Percentiles rank a stretch among this genome's conserved stretches.
phyloP scores from a whole-genome alignment of 2,888 invertebrate genomes.

The Tenthredo amoena region DNA sequence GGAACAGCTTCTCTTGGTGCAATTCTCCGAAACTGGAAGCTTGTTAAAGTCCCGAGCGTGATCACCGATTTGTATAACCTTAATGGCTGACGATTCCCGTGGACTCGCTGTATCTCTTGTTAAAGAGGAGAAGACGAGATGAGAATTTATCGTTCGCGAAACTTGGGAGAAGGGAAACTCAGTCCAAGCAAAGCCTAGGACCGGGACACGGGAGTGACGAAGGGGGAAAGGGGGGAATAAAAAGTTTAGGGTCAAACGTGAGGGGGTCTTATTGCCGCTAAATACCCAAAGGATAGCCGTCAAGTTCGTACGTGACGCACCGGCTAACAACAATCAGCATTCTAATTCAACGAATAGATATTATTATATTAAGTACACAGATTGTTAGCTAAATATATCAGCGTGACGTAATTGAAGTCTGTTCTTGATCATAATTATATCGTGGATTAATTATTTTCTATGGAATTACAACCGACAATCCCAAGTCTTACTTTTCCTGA shows the following conservation, averaged over 20 bases:
- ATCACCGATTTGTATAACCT: slow-evolving; percentile 69
- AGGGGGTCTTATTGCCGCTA: slow-evolving; percentile 48
- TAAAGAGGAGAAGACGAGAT: slow-evolving; percentile 49
- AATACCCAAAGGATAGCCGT: slow-evolving; percentile 49
- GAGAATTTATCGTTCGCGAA: slow-evolving; percentile 51
- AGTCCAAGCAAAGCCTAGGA: slow-evolving; percentile 9
- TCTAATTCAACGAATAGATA: slow-evolving; percentile 27
- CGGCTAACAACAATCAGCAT: slow-evolving; percentile 25
- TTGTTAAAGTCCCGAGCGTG: slow-evolving; percentile 66
- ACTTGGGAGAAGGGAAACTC: slow-evolving; percentile 8
- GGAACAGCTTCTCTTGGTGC: slow-evolving; percentile 56
- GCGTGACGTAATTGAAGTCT: background rate
- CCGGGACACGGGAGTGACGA: no score
- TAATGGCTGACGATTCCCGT: slow-evolving; percentile 62
- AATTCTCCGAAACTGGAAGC: slow-evolving; percentile 59
- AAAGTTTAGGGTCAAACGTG: slow-evolving; percentile 54
- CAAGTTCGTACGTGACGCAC: slow-evolving; percentile 50
- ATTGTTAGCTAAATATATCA: background rate
- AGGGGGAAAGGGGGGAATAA: slow-evolving; percentile 13
- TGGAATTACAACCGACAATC: background rate
- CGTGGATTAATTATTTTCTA: background rate
- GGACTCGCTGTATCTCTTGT: slow-evolving; percentile 36
- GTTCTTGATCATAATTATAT: background rate
- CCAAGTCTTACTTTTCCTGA: background rate
- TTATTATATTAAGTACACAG: slow-evolving; percentile 13